Base-by-base conservation (phyloP, 2,797 vertebrate genomes). In the Acipenser oxyrinchus region DNA sequence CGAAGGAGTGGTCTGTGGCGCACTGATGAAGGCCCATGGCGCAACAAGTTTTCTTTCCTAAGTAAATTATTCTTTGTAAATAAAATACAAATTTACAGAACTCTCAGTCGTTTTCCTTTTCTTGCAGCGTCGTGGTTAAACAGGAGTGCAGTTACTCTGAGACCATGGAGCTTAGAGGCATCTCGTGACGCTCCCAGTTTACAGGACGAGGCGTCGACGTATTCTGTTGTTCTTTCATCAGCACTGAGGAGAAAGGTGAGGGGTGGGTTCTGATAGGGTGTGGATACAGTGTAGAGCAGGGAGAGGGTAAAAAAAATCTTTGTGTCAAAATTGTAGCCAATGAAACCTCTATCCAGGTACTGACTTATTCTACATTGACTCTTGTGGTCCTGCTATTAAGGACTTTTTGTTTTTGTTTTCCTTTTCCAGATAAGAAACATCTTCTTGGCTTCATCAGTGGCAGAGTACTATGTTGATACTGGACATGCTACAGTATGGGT, bases 401-500 rank as follows among this genome's bases (percentile, higher is more conserved):
- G 23, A 37, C 2, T 2, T 73, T 60, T 48, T 65, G 4, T 51
- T 60, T 60, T 63, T 57, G 57, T 66, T 63, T 13, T 64, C n/a
- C 55, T 62, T 10, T 84, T 82, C 65, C 83, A 99, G 96, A 86
- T 99, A 64, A 78, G 82, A 69, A 85, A 85, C 65, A 84, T 93
- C 70, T 92, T 96, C 71, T 78, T 69, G 62, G 77, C 90, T 66
- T 94, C 95, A 0, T 79, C 87, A 48, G 62, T 90, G 78, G 89
- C 93, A 59, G 77, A 81, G 71, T 87, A 88, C 72, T 99, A 89
- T 51, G 62, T 80, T 0, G 84, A 85, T 52, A 93, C 92, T n/a
- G 78, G 84, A 81, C 6, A 81, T 97, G 69, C 78, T 97, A 72
- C 83, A 89, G 59, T 98, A 91, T 79, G 91, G 94, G 96, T 99